Evolutionary conservation across 2,797 vertebrate species (phyloP).

Genomic region (Sebastes ruberrimus): DNA sequence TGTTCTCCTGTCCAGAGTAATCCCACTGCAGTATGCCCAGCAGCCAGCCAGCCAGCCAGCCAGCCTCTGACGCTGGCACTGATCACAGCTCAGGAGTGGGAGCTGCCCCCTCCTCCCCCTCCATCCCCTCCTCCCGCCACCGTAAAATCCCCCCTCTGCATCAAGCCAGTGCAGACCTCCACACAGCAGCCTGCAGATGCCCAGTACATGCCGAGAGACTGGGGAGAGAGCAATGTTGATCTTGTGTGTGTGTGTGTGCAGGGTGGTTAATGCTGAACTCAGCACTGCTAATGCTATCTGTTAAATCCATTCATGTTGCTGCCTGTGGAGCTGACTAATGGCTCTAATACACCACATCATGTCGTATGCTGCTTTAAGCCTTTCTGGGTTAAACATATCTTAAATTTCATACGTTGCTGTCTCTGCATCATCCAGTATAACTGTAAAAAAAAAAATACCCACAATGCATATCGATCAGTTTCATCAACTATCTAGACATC

Average conservation of each 20-base stretch:
- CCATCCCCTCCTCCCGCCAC: slow-evolving; percentile 3
- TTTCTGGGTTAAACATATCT: neutral
- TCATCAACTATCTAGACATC: slow-evolving; percentile 1
- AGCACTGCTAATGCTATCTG: neutral
- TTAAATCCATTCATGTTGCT: neutral
- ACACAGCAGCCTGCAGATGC: slow-evolving; percentile 45
- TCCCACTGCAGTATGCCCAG: slow-evolving; percentile 73
- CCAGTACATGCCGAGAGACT: neutral
- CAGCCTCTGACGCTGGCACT: slow-evolving; percentile 51
- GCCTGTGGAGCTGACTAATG: neutral
- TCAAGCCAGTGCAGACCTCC: slow-evolving; percentile 18
- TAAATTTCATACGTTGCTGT: neutral
- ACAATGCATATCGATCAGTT: neutral
- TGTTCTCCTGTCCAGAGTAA: slow-evolving; percentile 72
- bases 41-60: slow-evolving; percentile 47
- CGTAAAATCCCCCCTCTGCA: slow-evolving; percentile 46
- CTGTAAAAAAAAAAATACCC: neutral
- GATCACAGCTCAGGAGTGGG: slow-evolving; percentile 55
- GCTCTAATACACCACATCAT: neutral
- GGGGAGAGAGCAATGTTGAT: slow-evolving; percentile 15
- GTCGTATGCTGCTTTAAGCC: neutral
- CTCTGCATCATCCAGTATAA: neutral
- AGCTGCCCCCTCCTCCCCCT: neutral
- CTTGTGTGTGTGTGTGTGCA: neutral
- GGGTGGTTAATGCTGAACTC: slow-evolving; percentile 5